These are phyloP conservation scores for Orthosia gothica DNA, from an alignment of 2,888 invertebrate genomes.

Conservation along the genomic window DNA sequence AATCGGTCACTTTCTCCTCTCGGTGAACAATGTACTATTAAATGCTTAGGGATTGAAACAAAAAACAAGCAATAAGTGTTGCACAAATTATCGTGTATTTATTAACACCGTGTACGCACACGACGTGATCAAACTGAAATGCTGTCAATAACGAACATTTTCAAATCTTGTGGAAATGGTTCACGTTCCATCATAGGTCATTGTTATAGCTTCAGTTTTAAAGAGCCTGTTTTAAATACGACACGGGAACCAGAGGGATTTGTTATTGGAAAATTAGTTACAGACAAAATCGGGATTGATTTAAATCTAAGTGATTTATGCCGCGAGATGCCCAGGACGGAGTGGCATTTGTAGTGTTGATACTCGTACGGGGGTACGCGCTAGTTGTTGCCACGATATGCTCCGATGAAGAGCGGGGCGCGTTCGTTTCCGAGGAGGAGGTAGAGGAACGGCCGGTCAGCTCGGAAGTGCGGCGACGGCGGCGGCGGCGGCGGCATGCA, in stretches of 20 bases:
- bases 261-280: not conserved
- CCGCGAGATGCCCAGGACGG: too few species aligned
- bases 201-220: not conserved
- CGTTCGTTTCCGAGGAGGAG: constrained; percentile 73
- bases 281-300: constrained; percentile 27
- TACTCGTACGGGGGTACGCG: constrained; percentile 18
- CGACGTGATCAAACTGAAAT: constrained; percentile 10
- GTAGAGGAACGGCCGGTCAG: constrained; percentile 88
- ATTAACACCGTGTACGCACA: constrained; percentile 36
- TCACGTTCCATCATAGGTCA: too few species aligned
- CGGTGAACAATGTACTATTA: too few species aligned
- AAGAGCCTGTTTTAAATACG: not conserved
- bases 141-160: constrained; percentile 32
- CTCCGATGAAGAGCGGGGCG: constrained; percentile 80
- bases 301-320: constrained; percentile 10
- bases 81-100: too few species aligned
- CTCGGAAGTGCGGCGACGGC: constrained; percentile 78
- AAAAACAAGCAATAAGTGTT: too few species aligned
- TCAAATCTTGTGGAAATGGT: not conserved
- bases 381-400: constrained; percentile 73
- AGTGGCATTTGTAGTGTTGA: constrained; percentile 21
- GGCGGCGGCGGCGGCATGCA: constrained; percentile 79
- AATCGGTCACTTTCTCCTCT: too few species aligned
- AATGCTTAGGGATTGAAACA: too few species aligned
- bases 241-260: not conserved